Base-by-base conservation (phyloP, 2,113 vertebrate genomes). In the Taxidea taxus region DNA sequence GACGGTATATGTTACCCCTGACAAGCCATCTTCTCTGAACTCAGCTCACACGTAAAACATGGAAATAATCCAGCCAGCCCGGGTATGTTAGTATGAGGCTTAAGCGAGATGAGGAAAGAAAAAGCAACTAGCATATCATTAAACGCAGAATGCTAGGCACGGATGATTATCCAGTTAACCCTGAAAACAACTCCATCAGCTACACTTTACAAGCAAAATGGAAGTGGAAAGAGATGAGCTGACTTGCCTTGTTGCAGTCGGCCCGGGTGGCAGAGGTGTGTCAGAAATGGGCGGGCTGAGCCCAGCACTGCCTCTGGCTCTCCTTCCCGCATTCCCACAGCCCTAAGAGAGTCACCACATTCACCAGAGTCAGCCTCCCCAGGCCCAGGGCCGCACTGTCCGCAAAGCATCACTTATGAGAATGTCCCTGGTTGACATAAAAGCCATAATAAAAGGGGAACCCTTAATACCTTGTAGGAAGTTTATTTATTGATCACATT, bases 271-370 rank as follows among this genome's bases (percentile, higher is more conserved):
- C 11, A 13, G 66, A 34, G 72, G 23, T 44, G 27, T 42, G 37
- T 25, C 56, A 10, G 84, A 85, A 66, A 29, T 11, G 18, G 85
- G 39, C 27, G 4, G 10, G 23, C 29, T 72, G 74, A 54, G 9
- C 47, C 16, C 13, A 16, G 9, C 4, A 5, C 74, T 2, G 1
- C 16, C 15, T 37, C 51, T 1, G 3, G 18, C 25, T 23, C 64
- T 60, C 70, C 62, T 23, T 34, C 29, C 42, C n/a, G 18, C 4
- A 3, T 49, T 31, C 66, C 87, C 58, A 51, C 29, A 83, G 64
- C 13, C 25, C 29, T 0, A 0, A 42, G 4, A 51, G 4, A 7
- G 27, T 34, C 34, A 51, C 29, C 12, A 23, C 39, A 1, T 1
- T 3, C 37, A 18, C 60, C 51, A 31, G 3, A 15, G 37, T 37